These are phyloP conservation scores for Lasioglossum morio DNA, from an alignment of 2,888 invertebrate genomes.

Conservation along the genomic window DNA sequence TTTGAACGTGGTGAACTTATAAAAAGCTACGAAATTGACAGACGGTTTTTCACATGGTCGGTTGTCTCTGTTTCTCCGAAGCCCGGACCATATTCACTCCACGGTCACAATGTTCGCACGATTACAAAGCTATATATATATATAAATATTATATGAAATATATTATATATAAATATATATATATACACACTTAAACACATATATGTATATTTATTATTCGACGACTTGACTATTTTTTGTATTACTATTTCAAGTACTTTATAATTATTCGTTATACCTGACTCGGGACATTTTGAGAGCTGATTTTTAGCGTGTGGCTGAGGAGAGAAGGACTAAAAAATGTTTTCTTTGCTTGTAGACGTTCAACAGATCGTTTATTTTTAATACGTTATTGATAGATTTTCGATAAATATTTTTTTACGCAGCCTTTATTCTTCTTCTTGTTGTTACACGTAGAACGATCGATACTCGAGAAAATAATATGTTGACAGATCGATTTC, in stretches of 20 bases:
- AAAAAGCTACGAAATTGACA: neutral
- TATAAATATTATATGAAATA: slow-evolving; percentile 50
- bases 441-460: neutral
- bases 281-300: slow-evolving; percentile 79
- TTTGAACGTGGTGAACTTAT: neutral
- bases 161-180: slow-evolving; percentile 39
- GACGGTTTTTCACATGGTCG: neutral
- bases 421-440: neutral
- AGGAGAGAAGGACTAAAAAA: slow-evolving; percentile 71
- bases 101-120: slow-evolving; percentile 68
- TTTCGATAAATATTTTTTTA: neutral
- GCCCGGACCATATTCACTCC: slow-evolving; percentile 71
- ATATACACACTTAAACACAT: slow-evolving; percentile 36
- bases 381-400: neutral
- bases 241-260: slow-evolving; percentile 71
- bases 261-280: slow-evolving; percentile 71
- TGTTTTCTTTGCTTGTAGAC: neutral
- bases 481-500: neutral
- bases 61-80: neutral
- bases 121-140: slow-evolving; percentile 68
- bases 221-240: slow-evolving; percentile 73
- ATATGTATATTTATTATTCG: slow-evolving; percentile 69
- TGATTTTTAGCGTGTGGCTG: slow-evolving; percentile 81
- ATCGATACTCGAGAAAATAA: neutral
- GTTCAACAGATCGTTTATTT: neutral